A percentile compares a stretch with the other conserved stretches of the same genome.
These are phyloP conservation scores for Ophiothrix spiculata DNA, from an alignment of 35 echinoderm and acorn worm species.

Conservation along the genomic window DNA sequence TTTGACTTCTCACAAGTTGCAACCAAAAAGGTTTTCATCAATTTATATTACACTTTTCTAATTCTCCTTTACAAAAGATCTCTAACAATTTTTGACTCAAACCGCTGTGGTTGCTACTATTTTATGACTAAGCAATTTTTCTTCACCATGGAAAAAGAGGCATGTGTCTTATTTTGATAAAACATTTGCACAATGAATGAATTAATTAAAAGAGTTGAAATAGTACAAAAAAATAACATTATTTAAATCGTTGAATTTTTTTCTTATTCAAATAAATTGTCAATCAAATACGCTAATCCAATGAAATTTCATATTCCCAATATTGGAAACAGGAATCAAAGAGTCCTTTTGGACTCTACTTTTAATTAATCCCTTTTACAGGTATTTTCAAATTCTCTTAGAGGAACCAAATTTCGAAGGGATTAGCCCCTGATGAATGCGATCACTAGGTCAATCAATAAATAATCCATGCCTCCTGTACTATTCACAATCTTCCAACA, in stretches of 20 bases:
- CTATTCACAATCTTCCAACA: no score
- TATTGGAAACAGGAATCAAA: not conserved
- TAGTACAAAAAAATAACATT: not conserved
- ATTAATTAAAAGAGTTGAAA: not conserved
- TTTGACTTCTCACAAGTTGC: not conserved
- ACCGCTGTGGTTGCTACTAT: not conserved
- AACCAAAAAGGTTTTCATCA: not conserved
- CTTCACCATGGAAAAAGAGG: not conserved
- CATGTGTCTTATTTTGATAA: not conserved
- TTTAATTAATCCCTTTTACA: no score
- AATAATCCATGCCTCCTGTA: no score
- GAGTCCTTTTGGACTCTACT: not conserved
- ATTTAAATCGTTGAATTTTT: not conserved
- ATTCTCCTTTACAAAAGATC: not conserved
- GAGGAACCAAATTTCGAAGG: no score
- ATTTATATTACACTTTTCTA: not conserved
- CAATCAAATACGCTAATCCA: no score
- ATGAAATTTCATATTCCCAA: not conserved
- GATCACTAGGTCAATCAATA: no score
- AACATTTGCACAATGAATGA: not conserved
- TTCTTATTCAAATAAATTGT: no score
- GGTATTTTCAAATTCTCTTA: no score
- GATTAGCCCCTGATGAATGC: no score
- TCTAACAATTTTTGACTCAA: not conserved
- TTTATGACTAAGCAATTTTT: not conserved